These are phyloP conservation scores for Hippopotamyrus pictus DNA, from an alignment of 2,797 vertebrate genomes.

Conservation along the genomic window DNA sequence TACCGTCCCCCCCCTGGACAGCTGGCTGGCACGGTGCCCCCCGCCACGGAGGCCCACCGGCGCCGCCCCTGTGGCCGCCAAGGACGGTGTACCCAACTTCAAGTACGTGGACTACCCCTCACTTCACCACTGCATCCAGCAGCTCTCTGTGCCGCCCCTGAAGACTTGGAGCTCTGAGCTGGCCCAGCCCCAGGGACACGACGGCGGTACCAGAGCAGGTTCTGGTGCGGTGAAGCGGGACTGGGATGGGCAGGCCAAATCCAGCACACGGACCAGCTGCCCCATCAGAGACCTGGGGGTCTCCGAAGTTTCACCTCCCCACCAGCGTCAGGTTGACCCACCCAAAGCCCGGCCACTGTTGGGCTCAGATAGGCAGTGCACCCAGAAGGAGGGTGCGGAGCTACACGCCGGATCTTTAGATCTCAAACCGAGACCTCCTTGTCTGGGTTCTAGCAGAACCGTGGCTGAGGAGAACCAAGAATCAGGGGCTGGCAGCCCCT, in stretches of 20 bases:
- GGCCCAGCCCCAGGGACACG: conserved; percentile 12
- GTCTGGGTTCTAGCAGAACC: neutral
- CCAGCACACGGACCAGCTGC: conserved; percentile 15
- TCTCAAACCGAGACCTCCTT: conserved; percentile 10
- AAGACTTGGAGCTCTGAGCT: conserved; percentile 46
- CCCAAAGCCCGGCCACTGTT: neutral
- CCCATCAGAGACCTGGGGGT: conserved; percentile 8
- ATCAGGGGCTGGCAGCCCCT: conserved; percentile 33
- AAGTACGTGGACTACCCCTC: conserved; percentile 51
- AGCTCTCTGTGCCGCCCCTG: conserved; percentile 45
- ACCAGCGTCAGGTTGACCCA: neutral
- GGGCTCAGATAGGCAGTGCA: neutral
- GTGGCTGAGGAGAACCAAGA: neutral
- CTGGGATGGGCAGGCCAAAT: conserved; percentile 8
- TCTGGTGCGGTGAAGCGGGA: conserved; percentile 15
- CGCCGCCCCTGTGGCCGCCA: conserved; percentile 25
- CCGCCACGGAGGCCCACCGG: conserved; percentile 24
- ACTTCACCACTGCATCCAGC: conserved; percentile 49
- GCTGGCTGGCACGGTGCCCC: conserved; percentile 35
- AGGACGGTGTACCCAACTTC: conserved; percentile 44
- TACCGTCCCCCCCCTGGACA: conserved; percentile 42
- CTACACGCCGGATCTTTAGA: neutral
- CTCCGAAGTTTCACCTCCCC: neutral
- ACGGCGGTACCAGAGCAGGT: neutral
- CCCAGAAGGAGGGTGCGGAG: neutral